phyloP scores from a whole-genome alignment of 2,888 invertebrate genomes.

The Pristionchus japonicus region DNA sequence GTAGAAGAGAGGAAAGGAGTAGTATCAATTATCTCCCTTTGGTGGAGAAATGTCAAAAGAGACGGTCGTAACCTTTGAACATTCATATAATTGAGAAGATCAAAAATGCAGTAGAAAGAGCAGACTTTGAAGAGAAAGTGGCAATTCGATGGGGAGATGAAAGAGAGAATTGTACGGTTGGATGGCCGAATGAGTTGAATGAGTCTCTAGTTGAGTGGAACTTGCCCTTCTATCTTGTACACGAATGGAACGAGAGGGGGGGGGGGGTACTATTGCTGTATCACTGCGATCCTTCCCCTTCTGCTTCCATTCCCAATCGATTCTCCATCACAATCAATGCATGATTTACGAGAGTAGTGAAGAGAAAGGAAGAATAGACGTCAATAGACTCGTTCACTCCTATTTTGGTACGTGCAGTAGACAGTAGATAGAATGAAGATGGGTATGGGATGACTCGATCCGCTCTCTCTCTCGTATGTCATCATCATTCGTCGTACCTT shows the following conservation, averaged over 20 bases:
- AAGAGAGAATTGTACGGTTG: not conserved
- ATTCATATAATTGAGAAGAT: not conserved
- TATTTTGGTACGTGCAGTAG: not conserved
- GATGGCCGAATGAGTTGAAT: not conserved
- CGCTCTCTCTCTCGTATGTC: not conserved
- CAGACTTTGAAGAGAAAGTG: not conserved
- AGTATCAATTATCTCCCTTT: not conserved
- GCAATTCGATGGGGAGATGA: not conserved
- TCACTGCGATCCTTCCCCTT: not conserved
- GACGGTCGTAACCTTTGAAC: not conserved
- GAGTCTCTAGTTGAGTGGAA: not conserved
- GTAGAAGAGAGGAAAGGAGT: not conserved
- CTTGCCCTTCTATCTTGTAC: not conserved
- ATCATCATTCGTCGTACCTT: constrained; percentile 11
- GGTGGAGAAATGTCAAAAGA: not conserved
- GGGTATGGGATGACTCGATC: not conserved
- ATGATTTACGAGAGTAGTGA: not conserved
- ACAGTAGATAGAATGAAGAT: too few relatives aligned
- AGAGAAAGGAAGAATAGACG: not conserved
- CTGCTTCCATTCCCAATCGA: not conserved
- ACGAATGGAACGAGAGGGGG: not conserved
- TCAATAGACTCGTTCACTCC: too few relatives aligned
- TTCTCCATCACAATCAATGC: not conserved
- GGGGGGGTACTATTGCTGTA: not conserved
- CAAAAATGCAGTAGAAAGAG: not conserved